Evolutionary conservation across 2,797 vertebrate genomes (phyloP), one percentile per base, ranked within the genome.

Genomic region (Myioborus miniatus): DNA sequence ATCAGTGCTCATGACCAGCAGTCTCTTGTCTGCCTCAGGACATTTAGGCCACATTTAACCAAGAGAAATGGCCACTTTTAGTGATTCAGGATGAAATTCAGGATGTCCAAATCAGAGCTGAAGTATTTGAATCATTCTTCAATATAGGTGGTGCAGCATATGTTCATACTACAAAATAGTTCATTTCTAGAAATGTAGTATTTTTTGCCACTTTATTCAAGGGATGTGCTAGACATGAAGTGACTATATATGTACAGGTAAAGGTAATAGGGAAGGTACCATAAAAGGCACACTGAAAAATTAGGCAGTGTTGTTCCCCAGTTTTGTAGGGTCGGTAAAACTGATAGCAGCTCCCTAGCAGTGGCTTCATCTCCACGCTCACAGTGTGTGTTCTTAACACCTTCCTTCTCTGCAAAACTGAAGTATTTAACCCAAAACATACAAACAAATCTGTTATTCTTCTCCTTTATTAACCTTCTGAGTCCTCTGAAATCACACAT

Each of bases 371-470:
- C 96, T 95, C 92, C 78, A 84, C 29, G 0, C 49, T 96, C 39
- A 4, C 91, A 72, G 69, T 76, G 77, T 95, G 93, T 84, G 85
- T 95, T 94, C 93, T 94, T 95, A 91, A 93, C 95, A 94, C 93
- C 96, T 96, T 94, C 84, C 86, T 68, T 97, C 69, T 82, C 90
- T 85, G 80, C 89, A 77, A 91, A 89, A 90, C 89, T 89, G 91
- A 90, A 96, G 95, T 91, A 94, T 93, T 93, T 91, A 94, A 94
- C 91, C 94, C 91, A 97, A 94, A 93, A 95, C 94, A 96, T 41
- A 69, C 93, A 95, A 96, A 95, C 95, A 95, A 90, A 96, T 95
- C 93, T 97, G 96, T 95, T 93, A 83, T 95, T 93, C 94, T 92
- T 87, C 68, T 89, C 90, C 78, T 89, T 85, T 90, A 62, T 93